These are phyloP conservation scores for Bactericera cockerelli DNA, from an alignment of 1,140 invertebrate genomes.

Conservation along the genomic window DNA sequence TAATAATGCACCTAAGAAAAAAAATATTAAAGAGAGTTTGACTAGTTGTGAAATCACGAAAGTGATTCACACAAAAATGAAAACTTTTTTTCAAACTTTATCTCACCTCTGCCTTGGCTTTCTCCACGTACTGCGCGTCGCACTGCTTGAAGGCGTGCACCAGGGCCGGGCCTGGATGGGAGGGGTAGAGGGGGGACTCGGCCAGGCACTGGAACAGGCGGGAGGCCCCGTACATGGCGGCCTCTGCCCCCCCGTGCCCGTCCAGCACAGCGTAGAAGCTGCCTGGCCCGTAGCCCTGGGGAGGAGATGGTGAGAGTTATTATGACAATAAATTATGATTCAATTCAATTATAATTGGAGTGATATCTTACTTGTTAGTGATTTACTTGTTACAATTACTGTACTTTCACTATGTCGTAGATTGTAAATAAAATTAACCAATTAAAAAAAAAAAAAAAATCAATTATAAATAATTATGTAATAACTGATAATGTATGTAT, in stretches of 20 bases:
- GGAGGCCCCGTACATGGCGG: constrained; percentile 68
- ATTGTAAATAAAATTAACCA: too few relatives aligned
- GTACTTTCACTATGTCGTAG: too few relatives aligned
- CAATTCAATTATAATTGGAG: constrained; percentile 23
- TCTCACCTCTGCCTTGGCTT: constrained; percentile 47
- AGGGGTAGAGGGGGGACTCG: constrained; percentile 49
- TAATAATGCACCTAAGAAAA: too few relatives aligned
- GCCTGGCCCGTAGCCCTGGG: constrained; percentile 37
- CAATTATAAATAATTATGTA: too few relatives aligned
- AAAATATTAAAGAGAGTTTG: too few relatives aligned
- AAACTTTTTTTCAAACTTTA: too few relatives aligned
- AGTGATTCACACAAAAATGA: too few relatives aligned
- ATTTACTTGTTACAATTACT: too few relatives aligned
- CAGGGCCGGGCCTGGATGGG: constrained; percentile 50
- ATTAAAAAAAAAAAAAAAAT: too few relatives aligned
- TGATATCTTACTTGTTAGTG: constrained; percentile 9
- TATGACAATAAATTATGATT: constrained; percentile 13
- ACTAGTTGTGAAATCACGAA: too few relatives aligned
- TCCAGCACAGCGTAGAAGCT: constrained; percentile 91
- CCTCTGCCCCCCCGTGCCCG: constrained; percentile 84
- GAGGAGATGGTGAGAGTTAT: constrained; percentile 11
- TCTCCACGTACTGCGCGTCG: constrained; percentile 61
- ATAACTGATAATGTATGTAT: too few relatives aligned
- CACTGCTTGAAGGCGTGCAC: constrained; percentile 68
- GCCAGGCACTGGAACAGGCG: constrained; percentile 77